These are phyloP conservation scores for Leptinotarsa juncta DNA, from an alignment of 2,888 invertebrate species.

Conservation along the genomic window DNA sequence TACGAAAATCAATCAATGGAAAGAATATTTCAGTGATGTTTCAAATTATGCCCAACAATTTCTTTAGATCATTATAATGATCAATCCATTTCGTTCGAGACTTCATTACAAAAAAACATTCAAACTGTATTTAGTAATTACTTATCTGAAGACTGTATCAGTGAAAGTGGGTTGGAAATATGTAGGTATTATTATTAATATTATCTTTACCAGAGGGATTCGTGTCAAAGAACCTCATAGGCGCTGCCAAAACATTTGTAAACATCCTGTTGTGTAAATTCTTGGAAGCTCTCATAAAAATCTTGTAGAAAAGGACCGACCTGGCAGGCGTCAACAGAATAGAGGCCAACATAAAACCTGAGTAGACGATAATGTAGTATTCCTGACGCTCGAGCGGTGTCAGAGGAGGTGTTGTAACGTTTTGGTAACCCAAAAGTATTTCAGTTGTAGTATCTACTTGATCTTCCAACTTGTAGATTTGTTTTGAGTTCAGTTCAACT, in stretches of 20 bases:
- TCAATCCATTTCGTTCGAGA: too few relatives aligned
- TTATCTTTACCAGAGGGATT: constrained; percentile 77
- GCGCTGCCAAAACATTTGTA: constrained; percentile 77
- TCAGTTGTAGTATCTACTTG: neutral
- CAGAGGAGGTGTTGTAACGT: constrained; percentile 52
- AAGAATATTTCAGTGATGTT: too few relatives aligned
- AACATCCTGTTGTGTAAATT: constrained; percentile 85
- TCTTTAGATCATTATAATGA: too few relatives aligned
- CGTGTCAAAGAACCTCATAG: constrained; percentile 85
- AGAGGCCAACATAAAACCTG: constrained; percentile 70
- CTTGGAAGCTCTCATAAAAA: constrained; percentile 80
- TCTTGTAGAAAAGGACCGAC: constrained; percentile 78
- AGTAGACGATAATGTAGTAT: constrained; percentile 71
- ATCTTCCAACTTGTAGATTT: neutral
- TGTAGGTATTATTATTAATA: neutral
- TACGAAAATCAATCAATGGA: too few relatives aligned
- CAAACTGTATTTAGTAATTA: too few relatives aligned
- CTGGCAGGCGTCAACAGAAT: constrained; percentile 74
- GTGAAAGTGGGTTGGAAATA: neutral
- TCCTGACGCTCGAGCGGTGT: constrained; percentile 14
- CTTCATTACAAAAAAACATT: too few relatives aligned
- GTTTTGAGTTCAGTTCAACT: neutral
- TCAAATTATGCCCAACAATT: too few relatives aligned
- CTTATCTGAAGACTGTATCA: too few relatives aligned
- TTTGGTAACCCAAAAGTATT: neutral